These are phyloP conservation scores for Montipora foliosa DNA, from an alignment of 64 coral and sea anemone species.

Conservation along the genomic window DNA sequence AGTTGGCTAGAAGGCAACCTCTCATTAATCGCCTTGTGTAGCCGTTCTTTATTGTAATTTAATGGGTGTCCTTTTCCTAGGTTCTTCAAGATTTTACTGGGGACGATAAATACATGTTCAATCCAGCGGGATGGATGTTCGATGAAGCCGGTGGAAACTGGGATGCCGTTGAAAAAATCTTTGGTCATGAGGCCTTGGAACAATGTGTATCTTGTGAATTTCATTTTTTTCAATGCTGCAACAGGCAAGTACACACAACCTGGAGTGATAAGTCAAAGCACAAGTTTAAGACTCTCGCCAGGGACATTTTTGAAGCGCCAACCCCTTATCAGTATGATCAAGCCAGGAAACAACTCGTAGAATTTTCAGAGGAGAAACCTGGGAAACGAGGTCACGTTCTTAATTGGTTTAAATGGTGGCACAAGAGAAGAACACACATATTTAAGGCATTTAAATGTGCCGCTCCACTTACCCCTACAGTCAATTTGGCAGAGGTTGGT, in stretches of 20 bases:
- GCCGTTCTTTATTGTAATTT: too few relatives aligned
- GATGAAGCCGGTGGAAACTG: conserved; percentile 82
- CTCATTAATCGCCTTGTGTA: too few relatives aligned
- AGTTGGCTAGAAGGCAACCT: too few relatives aligned
- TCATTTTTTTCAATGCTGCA: conserved; percentile 68
- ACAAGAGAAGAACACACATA: conserved; percentile 61
- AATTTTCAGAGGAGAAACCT: conserved; percentile 61
- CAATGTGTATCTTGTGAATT: conserved; percentile 59
- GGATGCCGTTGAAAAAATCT: conserved; percentile 59
- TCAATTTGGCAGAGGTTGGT: conserved; percentile 67
- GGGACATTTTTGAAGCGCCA: conserved; percentile 27
- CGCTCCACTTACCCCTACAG: conserved; percentile 25
- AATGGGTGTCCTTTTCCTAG: neutral
- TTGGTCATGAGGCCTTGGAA: conserved; percentile 51
- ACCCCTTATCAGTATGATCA: conserved; percentile 44
- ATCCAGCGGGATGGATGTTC: conserved; percentile 73
- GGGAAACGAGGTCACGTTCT: conserved; percentile 42
- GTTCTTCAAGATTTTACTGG: conserved; percentile 66
- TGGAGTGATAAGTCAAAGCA: conserved; percentile 58
- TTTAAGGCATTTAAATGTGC: conserved; percentile 71
- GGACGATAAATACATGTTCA: conserved; percentile 53
- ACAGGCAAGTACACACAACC: conserved; percentile 18
- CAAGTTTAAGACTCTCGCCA: conserved; percentile 58
- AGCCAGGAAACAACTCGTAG: conserved; percentile 37
- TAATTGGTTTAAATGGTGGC: conserved; percentile 74